A percentile compares a stretch with the other conserved stretches of the same genome.
Evolutionary conservation across 2,113 vertebrate genomes (phyloP).

Genomic region (Cavia aperea): DNA sequence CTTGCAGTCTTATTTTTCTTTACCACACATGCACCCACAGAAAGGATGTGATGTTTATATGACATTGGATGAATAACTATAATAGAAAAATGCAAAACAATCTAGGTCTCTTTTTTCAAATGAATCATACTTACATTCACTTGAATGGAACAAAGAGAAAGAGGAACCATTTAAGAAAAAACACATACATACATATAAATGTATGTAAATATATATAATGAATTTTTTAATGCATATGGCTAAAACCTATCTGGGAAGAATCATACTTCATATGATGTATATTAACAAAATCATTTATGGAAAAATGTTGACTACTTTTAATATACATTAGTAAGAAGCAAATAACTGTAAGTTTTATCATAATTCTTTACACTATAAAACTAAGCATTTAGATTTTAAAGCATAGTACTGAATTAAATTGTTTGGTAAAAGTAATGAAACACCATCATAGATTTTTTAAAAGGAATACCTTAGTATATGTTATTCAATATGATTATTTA

Average conservation of each 20-base stretch:
- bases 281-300: neutral
- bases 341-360: neutral
- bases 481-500: neutral
- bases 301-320: constrained; percentile 7
- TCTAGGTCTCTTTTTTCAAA: neutral
- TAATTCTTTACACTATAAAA: neutral
- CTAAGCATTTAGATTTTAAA: neutral
- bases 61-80: neutral
- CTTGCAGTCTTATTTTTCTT: constrained; percentile 13
- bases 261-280: neutral
- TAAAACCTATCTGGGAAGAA: neutral
- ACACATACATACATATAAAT: neutral
- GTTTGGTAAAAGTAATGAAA: neutral
- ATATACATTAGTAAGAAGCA: neutral
- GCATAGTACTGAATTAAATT: neutral
- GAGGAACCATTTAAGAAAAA: neutral
- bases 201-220: neutral
- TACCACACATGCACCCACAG: neutral
- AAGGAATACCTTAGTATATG: neutral
- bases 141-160: neutral
- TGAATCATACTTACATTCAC: neutral
- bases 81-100: neutral
- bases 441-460: neutral
- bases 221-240: neutral
- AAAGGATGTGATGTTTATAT: neutral